Evolutionary conservation across 2,888 invertebrate species (phyloP).

Genomic region (Polymixis flavicincta): DNA sequence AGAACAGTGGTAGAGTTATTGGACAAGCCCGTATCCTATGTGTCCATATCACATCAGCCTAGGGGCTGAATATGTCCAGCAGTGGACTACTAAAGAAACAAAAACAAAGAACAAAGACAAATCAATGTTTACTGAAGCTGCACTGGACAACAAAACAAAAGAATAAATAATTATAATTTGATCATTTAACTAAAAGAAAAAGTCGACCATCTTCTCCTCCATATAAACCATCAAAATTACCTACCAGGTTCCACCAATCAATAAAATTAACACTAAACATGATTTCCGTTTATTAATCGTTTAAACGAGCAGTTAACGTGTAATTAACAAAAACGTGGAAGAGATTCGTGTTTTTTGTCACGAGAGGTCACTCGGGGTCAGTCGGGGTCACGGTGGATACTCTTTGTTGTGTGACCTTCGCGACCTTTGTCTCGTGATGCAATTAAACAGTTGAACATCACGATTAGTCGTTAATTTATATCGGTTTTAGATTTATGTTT

Average conservation of each 20-base stretch:
- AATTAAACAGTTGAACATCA: slow-evolving; percentile 34
- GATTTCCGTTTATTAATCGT: slow-evolving; percentile 3
- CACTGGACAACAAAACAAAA: background rate
- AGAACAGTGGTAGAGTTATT: background rate
- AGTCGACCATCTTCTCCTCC: background rate
- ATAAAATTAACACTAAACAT: slow-evolving; percentile 6
- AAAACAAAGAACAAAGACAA: background rate
- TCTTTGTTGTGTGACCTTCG: slow-evolving; percentile 31
- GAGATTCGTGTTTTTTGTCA: slow-evolving; percentile 53
- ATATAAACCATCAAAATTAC: background rate
- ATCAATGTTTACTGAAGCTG: background rate
- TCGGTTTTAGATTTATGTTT: background rate
- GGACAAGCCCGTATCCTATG: no score
- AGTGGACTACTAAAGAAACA: background rate
- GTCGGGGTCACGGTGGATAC: slow-evolving; percentile 33
- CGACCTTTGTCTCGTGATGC: slow-evolving; percentile 30
- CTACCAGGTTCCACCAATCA: background rate
- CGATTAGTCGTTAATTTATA: slow-evolving; percentile 23
- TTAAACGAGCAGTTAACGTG: slow-evolving; percentile 4
- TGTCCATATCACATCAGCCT: no score
- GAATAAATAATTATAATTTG: no score
- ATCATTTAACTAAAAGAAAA: background rate
- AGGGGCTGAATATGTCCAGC: no score
- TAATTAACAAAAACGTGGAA: slow-evolving; percentile 56
- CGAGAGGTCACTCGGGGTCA: slow-evolving; percentile 35